phyloP scores from a whole-genome alignment of 2,888 invertebrate genomes.

The Tachina fera region DNA sequence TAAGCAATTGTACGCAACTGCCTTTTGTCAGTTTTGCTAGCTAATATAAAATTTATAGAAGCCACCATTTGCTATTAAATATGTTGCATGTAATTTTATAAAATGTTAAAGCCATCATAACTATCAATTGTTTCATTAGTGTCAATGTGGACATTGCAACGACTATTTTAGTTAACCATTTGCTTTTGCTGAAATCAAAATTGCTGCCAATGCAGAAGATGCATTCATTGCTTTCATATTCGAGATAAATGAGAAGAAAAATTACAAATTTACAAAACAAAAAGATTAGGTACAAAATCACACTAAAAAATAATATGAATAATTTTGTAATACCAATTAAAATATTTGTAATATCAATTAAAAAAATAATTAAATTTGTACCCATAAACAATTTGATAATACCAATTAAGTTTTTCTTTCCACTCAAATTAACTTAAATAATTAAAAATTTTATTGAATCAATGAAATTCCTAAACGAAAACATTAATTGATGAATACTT shows the following conservation, averaged over 20 bases:
- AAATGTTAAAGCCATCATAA: neutral
- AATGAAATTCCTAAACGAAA: no score
- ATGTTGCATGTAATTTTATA: neutral
- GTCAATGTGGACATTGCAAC: neutral
- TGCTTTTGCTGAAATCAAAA: neutral
- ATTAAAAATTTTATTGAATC: no score
- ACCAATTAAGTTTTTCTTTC: no score
- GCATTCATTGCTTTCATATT: neutral
- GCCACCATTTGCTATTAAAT: neutral
- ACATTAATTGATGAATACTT: no score
- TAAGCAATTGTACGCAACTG: no score
- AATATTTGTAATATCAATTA: no score
- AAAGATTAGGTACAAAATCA: no score
- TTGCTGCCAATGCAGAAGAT: neutral
- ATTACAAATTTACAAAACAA: neutral
- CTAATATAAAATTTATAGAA: neutral
- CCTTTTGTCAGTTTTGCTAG: neutral
- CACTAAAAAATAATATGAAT: no score
- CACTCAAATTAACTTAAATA: no score
- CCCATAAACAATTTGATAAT: no score
- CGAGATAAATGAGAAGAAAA: neutral
- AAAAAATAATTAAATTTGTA: no score
- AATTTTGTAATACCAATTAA: no score
- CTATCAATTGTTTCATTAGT: neutral
- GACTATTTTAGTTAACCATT: slow-evolving; percentile 5